Evolutionary conservation across 2,797 vertebrate genomes (phyloP).

Genomic region (Chelmon rostratus): DNA sequence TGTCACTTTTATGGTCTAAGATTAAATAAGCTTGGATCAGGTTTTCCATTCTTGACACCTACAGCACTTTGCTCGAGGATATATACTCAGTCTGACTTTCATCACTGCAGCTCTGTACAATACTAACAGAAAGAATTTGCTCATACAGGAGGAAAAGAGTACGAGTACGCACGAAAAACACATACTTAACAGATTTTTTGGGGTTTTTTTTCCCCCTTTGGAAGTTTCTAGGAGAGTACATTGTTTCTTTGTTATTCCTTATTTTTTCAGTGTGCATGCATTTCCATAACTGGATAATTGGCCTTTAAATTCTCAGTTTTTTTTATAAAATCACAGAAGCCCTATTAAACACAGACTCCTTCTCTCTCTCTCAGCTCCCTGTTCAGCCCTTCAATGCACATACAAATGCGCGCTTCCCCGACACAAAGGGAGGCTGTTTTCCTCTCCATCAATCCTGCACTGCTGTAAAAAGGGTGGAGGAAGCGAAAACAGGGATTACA

Average conservation of each 20-base stretch:
- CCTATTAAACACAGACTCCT: constrained; percentile 36
- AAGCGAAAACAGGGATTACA: constrained; percentile 51
- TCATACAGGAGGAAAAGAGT: constrained; percentile 3
- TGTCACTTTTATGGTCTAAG: constrained; percentile 41
- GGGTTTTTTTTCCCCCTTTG: not conserved
- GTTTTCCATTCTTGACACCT: constrained; percentile 38
- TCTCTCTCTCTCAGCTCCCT: constrained; percentile 15
- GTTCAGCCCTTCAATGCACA: constrained; percentile 35
- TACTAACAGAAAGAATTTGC: not conserved
- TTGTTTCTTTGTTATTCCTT: constrained; percentile 17
- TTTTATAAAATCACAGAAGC: not conserved
- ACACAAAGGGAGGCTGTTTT: constrained; percentile 72
- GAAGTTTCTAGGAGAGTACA: not conserved
- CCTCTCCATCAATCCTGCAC: constrained; percentile 51
- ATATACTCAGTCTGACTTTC: constrained; percentile 26
- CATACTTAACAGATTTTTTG: not conserved
- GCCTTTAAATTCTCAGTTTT: constrained; percentile 15
- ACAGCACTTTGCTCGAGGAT: constrained; percentile 15
- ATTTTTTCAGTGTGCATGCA: constrained; percentile 4
- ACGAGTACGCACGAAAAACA: not conserved
- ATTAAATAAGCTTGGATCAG: constrained; percentile 43
- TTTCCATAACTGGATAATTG: constrained; percentile 37
- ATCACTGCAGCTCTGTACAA: not conserved
- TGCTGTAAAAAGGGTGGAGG: constrained; percentile 35
- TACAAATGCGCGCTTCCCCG: constrained; percentile 40